phyloP scores from a whole-genome alignment of 1,140 invertebrate genomes.

The Aphaenogaster floridana region DNA sequence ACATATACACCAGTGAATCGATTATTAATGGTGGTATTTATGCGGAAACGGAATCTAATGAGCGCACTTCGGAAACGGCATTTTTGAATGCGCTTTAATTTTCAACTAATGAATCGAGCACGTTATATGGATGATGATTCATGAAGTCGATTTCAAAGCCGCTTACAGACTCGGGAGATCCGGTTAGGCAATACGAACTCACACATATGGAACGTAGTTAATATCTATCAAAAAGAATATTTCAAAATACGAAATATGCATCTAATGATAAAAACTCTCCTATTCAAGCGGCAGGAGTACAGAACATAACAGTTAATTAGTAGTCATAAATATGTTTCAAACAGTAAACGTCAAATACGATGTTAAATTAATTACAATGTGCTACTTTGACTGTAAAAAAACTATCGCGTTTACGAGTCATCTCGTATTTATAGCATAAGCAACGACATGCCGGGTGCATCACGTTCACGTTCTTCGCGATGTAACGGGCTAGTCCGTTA shows the following conservation, averaged over 20 bases:
- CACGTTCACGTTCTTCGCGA: constrained; percentile 55
- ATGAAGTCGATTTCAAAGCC: constrained; percentile 9
- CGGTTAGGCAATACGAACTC: neutral
- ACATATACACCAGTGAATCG: constrained; percentile 11
- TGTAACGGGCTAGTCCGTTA: constrained; percentile 63
- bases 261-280: neutral
- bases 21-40: constrained; percentile 44
- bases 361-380: neutral
- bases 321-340: neutral
- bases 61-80: neutral
- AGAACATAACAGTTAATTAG: neutral
- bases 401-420: constrained; percentile 21
- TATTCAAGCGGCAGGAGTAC: neutral
- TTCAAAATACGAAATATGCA: neutral
- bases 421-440: constrained; percentile 34
- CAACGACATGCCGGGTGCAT: constrained; percentile 36
- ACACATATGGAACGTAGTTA: neutral
- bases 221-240: neutral
- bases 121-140: constrained; percentile 26
- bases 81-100: constrained; percentile 41
- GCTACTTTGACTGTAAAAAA: neutral
- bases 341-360: neutral
- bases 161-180: neutral
- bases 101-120: neutral
- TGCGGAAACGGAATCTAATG: constrained; percentile 24